Evolutionary conservation across 2,888 invertebrate genomes (phyloP).

Genomic region (Pristionchus arcanus): DNA sequence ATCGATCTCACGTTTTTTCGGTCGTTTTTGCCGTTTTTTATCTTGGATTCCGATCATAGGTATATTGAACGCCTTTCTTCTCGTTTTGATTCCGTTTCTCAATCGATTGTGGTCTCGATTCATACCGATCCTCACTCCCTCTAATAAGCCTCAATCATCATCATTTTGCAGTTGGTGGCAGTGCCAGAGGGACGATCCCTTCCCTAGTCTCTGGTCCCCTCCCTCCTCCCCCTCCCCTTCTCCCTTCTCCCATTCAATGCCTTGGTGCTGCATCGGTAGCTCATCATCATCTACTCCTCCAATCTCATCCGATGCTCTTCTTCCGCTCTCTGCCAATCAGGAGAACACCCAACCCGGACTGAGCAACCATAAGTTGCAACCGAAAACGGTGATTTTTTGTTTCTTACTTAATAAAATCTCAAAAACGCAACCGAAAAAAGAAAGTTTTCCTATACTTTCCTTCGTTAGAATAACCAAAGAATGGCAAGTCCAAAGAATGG

Average conservation of each 20-base stretch:
- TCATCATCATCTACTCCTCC: conserved; percentile 19
- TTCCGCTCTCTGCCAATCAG: conserved; percentile 24
- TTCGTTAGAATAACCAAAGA: too few relatives aligned
- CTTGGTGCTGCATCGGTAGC: conserved; percentile 54
- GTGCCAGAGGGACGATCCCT: neutral
- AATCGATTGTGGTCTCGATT: neutral
- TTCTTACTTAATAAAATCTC: too few relatives aligned
- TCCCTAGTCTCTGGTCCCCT: neutral
- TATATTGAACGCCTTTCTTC: neutral
- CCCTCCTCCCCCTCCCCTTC: neutral
- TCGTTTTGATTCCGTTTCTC: neutral
- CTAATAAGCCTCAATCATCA: too few relatives aligned
- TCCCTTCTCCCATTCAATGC: neutral
- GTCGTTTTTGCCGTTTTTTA: too few relatives aligned
- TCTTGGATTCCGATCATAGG: too few relatives aligned
- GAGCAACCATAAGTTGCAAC: neutral
- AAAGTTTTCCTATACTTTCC: neutral
- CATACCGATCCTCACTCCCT: too few relatives aligned
- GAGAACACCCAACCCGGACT: conserved; percentile 28
- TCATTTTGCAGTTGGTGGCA: too few relatives aligned
- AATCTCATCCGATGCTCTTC: neutral
- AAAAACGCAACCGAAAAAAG: neutral
- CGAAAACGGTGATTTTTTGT: neutral
- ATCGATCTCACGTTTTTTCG: too few relatives aligned
- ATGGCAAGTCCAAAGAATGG: too few relatives aligned